Evolutionary conservation across 2,797 vertebrate genomes (phyloP).

Genomic region (Coreius guichenoti): DNA sequence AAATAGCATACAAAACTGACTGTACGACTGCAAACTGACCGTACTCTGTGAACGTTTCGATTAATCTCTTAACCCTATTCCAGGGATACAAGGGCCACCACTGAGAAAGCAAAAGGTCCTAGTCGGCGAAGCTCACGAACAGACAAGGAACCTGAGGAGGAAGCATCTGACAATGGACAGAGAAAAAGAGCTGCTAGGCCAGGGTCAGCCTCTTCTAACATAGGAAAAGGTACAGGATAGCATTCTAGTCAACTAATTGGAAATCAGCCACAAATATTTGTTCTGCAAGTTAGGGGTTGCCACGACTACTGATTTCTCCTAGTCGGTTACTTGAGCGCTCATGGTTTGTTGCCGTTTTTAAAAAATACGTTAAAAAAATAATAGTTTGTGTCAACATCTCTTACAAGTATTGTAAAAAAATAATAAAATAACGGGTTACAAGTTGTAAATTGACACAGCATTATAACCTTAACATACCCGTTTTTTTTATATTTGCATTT

Average conservation of each 20-base stretch:
- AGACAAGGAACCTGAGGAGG: constrained; percentile 89
- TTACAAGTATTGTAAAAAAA: no score
- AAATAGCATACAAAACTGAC: constrained; percentile 15
- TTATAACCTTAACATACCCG: no score
- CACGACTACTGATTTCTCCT: neutral
- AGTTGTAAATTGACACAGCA: no score
- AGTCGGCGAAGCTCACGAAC: constrained; percentile 93
- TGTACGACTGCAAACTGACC: neutral
- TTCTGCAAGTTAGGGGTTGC: neutral
- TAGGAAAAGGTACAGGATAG: constrained; percentile 70
- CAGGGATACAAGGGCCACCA: constrained; percentile 85
- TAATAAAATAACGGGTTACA: neutral
- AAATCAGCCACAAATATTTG: no score
- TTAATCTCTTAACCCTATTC: constrained; percentile 59
- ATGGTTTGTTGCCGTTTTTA: neutral
- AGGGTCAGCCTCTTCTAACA: constrained; percentile 78
- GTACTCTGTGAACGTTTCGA: neutral
- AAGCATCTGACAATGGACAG: constrained; percentile 87
- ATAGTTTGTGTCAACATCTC: no score
- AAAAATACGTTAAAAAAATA: no score
- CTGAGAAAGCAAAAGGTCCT: constrained; percentile 93
- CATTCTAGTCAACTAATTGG: neutral
- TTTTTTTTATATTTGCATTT: no score
- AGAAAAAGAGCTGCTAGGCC: constrained; percentile 92
- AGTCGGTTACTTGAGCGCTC: neutral